Percentiles rank a stretch among this genome's conserved stretches.
Conservation (phyloP, 2,888 invertebrate genomes). For the Orthonevra nobilis region DNA sequence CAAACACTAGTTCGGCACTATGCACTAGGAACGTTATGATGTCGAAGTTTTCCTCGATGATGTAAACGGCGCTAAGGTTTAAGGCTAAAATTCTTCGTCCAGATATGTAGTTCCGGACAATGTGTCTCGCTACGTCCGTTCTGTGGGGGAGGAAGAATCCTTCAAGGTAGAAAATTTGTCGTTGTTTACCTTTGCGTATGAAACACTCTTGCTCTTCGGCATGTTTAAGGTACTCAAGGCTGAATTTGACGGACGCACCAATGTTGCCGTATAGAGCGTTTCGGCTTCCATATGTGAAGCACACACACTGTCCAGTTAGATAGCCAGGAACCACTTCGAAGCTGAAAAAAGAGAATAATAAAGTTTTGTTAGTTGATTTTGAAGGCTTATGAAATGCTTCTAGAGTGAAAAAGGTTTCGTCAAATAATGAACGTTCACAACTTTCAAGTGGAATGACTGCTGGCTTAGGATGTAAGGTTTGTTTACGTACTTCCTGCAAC, state of each 20-base stretch:
- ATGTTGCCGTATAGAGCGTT: slow-evolving; percentile 82
- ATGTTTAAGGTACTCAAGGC: slow-evolving; percentile 75
- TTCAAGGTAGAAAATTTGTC: slow-evolving; percentile 81
- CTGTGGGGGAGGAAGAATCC: slow-evolving; percentile 83
- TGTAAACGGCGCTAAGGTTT: slow-evolving; percentile 82
- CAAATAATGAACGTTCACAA: too few relatives aligned
- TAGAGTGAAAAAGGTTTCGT: too few relatives aligned
- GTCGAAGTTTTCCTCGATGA: slow-evolving; percentile 79
- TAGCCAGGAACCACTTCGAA: slow-evolving; percentile 76
- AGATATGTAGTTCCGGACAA: slow-evolving; percentile 79
- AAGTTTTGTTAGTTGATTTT: too few relatives aligned
- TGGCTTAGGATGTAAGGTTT: too few relatives aligned
- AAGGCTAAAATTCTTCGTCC: slow-evolving; percentile 80
- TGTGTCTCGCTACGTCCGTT: slow-evolving; percentile 79
- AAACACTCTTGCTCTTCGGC: slow-evolving; percentile 72
- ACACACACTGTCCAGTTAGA: slow-evolving; percentile 81
- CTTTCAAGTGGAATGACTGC: too few relatives aligned
- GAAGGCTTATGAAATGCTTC: too few relatives aligned
- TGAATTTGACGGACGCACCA: slow-evolving; percentile 81
- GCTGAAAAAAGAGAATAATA: too few relatives aligned
- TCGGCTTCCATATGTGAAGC: slow-evolving; percentile 80
- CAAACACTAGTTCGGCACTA: slow-evolving; percentile 81
- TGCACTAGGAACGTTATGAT: slow-evolving; percentile 80
- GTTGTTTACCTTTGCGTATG: slow-evolving; percentile 75
- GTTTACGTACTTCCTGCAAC: too few relatives aligned